Conservation (phyloP, 2,113 vertebrate species). For the Rhabdomys dilectus region DNA sequence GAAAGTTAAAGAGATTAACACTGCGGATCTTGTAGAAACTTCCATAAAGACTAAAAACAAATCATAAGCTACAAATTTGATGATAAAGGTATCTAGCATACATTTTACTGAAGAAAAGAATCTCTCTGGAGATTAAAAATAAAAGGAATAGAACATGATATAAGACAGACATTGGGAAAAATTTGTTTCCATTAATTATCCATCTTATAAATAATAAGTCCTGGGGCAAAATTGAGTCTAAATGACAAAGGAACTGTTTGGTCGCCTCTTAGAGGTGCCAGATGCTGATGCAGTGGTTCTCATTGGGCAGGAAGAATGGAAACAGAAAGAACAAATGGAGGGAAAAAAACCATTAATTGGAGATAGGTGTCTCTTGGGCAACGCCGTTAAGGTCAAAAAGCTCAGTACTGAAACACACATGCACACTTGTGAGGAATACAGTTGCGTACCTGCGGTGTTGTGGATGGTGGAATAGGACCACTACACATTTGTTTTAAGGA, state of each 20-base stretch:
- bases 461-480: neutral
- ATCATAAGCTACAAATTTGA: neutral
- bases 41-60: neutral
- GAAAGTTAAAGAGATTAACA: neutral
- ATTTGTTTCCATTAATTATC: constrained; percentile 38
- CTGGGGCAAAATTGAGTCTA: constrained; percentile 7
- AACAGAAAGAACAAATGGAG: constrained; percentile 50
- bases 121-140: neutral
- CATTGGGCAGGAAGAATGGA: constrained; percentile 51
- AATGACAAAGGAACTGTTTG: constrained; percentile 16
- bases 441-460: neutral
- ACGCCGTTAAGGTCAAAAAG: neutral
- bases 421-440: neutral
- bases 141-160: neutral
- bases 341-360: constrained; percentile 42
- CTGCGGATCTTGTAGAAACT: neutral
- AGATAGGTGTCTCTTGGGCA: constrained; percentile 23
- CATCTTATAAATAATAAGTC: constrained; percentile 44
- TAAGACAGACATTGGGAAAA: constrained; percentile 28
- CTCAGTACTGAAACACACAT: neutral
- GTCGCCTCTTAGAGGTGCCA: constrained; percentile 29
- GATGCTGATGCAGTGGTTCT: constrained; percentile 44
- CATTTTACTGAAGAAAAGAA: constrained; percentile 27
- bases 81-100: neutral
- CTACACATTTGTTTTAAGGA: constrained; percentile 31